A percentile compares a stretch with the other conserved stretches of the same genome.
These are phyloP conservation scores for Pyrrhia umbra DNA, from an alignment of 2,888 invertebrate genomes.

Conservation along the genomic window DNA sequence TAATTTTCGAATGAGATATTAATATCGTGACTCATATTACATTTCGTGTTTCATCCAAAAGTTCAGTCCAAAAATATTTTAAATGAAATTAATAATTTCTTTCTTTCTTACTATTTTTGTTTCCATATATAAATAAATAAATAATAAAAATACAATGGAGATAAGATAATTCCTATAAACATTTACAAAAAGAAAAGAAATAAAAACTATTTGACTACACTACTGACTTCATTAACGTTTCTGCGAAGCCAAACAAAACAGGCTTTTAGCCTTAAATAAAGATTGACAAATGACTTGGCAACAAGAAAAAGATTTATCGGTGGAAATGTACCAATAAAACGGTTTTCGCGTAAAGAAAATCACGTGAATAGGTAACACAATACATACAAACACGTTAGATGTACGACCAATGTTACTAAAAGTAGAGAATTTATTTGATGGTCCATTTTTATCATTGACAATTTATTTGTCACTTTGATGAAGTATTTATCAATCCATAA, in stretches of 20 bases:
- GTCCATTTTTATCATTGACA: no score
- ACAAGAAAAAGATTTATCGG: constrained; percentile 74
- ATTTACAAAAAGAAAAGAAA: not conserved
- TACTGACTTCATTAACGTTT: constrained; percentile 26
- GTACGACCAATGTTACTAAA: constrained; percentile 1
- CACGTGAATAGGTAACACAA: constrained; percentile 39
- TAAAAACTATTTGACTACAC: constrained; percentile 10
- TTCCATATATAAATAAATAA: not conserved
- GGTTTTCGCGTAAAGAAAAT: constrained; percentile 66
- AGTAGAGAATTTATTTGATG: not conserved
- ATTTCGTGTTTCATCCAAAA: constrained; percentile 25
- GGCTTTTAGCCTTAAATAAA: constrained; percentile 79
- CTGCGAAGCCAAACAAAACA: constrained; percentile 57
- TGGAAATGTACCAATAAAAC: constrained; percentile 74
- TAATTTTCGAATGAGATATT: constrained; percentile 40
- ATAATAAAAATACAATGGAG: not conserved
- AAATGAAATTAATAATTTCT: constrained; percentile 9
- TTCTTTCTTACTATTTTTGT: constrained; percentile 1
- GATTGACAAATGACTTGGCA: constrained; percentile 81
- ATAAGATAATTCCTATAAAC: not conserved
- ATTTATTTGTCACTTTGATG: no score
- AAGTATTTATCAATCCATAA: no score
- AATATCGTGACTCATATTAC: constrained; percentile 44
- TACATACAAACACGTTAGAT: constrained; percentile 48
- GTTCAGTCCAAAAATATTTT: constrained; percentile 3